A percentile compares a stretch with the other conserved stretches of the same genome.
phyloP scores from a whole-genome alignment of 2,797 vertebrate genomes.

The Tenualosa ilisha region DNA sequence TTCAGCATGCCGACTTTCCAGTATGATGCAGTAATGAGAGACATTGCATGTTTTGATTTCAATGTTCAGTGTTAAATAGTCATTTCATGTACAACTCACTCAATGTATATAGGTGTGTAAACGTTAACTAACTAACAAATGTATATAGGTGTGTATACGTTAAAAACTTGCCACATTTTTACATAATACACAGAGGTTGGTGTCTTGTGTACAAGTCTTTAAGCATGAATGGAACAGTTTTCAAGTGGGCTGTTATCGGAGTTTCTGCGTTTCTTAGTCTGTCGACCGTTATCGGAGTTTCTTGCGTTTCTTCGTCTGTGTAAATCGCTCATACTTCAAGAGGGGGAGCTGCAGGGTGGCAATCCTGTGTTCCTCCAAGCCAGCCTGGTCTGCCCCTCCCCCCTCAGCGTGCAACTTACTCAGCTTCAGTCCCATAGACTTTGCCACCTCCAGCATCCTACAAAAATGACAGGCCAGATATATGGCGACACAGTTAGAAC shows the following conservation, averaged over 20 bases:
- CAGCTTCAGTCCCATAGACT: conserved; percentile 85
- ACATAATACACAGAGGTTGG: too few relatives aligned
- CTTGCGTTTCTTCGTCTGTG: conserved; percentile 71
- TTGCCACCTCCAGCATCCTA: conserved; percentile 90
- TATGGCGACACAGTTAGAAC: neutral
- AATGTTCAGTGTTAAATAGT: neutral
- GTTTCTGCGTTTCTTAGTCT: too few relatives aligned
- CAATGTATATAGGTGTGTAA: too few relatives aligned
- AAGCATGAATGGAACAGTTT: neutral
- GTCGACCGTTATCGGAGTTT: conserved; percentile 58
- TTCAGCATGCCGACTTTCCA: neutral
- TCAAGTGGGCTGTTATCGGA: too few relatives aligned
- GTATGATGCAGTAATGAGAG: neutral
- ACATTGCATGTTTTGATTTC: neutral
- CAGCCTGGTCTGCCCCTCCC: neutral
- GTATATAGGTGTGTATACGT: too few relatives aligned
- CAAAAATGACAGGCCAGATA: neutral
- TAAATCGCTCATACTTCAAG: conserved; percentile 66
- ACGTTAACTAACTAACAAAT: too few relatives aligned
- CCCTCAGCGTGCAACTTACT: conserved; percentile 62
- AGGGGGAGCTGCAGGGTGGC: conserved; percentile 83
- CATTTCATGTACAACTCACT: neutral
- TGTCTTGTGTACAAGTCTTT: neutral
- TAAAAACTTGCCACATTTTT: neutral
- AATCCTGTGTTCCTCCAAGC: conserved; percentile 71